Evolutionary conservation across 2,113 vertebrate genomes (phyloP), one percentile per base, ranked within the genome.

Genomic region (Piprites chloris): DNA sequence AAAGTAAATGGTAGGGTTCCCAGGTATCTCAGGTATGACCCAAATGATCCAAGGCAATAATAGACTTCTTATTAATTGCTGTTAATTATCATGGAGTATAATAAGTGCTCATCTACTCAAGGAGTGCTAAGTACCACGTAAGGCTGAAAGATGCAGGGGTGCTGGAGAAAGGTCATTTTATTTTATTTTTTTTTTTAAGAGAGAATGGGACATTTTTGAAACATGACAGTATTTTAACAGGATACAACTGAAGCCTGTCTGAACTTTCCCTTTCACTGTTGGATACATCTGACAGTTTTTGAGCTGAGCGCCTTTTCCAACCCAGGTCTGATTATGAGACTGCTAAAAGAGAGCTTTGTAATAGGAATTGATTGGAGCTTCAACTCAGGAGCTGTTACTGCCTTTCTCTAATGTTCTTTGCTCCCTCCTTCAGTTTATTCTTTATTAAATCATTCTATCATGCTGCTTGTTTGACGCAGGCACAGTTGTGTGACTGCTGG

Each of bases 401-500:
- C 82, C 75, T 75, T 74, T 74, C 56, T 27, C 12, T 88, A 30
- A 74, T 72, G 32, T 86, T 88, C 75, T 89, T 84, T 90, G 9
- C 83, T 86, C 65, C 56, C 52, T 77, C 55, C 46, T 74, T 93
- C 59, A n/a, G 72, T 59, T 59, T 88, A 10, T 18, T 71, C 52
- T 86, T 88, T 93, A 83, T 94, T 90, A 80, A 91, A 86, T 95
- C 72, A 75, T 90, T 84, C 47, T 86, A 6, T 90, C 79, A 11
- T n/a, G 35, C 63, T 84, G 68, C 69, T 71, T 77, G 66, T 77
- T 93, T 92, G 92, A 81, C 0, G 5, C 61, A 86, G 85, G 55
- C 78, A 93, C 61, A 37, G 67, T 90, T 86, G 63, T 89, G 39
- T 35, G 35, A 30, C 61, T 93, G 59, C 79, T 92, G 72, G 90